Evolutionary conservation across 2,888 invertebrate genomes (phyloP).

Genomic region (Eustalomyia histrio): DNA sequence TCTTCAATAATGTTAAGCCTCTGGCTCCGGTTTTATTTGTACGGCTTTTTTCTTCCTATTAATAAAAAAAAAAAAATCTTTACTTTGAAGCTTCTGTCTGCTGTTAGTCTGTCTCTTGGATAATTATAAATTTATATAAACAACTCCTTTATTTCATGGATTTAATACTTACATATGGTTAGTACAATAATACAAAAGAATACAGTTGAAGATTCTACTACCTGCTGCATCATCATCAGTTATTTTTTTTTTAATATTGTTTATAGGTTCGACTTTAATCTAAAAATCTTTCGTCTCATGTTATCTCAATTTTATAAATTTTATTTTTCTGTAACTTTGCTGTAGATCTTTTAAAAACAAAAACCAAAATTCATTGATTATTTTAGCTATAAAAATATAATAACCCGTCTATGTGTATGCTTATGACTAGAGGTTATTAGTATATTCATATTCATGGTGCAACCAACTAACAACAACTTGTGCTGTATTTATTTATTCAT

Average conservation of each 20-base stretch:
- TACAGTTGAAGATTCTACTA: neutral
- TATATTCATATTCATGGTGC: conserved; percentile 12
- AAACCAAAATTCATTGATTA: conserved; percentile 19
- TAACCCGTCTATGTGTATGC: neutral
- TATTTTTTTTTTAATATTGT: neutral
- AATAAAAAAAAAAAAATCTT: conserved; percentile 56
- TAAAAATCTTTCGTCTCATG: neutral
- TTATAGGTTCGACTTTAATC: neutral
- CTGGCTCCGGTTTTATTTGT: conserved; percentile 29
- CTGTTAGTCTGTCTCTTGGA: conserved; percentile 4
- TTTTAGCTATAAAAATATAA: conserved; percentile 28
- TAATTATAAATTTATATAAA: neutral
- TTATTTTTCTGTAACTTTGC: neutral
- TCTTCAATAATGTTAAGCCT: conserved; percentile 33
- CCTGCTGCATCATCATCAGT: neutral
- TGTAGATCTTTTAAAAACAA: conserved; percentile 10
- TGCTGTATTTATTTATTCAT: neutral
- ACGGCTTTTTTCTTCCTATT: conserved; percentile 52
- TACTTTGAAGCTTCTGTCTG: conserved; percentile 49
- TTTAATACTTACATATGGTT: neutral
- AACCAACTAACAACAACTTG: neutral
- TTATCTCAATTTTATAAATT: neutral
- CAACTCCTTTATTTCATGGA: neutral
- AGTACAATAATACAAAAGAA: neutral
- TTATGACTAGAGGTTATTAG: neutral